Conservation (phyloP, 2,113 vertebrate genomes). For the Chionomys nivalis region DNA sequence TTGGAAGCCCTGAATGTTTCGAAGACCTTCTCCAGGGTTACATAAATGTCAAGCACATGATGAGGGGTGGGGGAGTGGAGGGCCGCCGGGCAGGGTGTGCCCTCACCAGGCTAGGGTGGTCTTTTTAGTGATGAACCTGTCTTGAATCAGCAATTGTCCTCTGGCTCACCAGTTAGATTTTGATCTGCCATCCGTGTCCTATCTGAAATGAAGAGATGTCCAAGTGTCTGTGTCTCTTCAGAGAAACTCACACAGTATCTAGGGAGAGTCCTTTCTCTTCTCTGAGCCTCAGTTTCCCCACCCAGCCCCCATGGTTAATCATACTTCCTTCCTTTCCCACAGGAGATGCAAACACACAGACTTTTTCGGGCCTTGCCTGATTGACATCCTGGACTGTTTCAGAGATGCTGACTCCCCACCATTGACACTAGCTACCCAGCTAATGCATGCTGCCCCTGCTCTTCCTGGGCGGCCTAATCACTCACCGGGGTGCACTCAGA, state of each 20-base stretch:
- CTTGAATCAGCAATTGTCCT: not conserved
- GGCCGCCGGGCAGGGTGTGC: fast-evolving
- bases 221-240: too few species aligned
- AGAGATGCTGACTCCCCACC: not conserved
- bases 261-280: not conserved
- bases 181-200: not conserved
- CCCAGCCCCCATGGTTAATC: not conserved
- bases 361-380: not conserved
- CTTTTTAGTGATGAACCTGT: not conserved
- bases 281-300: not conserved
- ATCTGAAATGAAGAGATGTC: not conserved
- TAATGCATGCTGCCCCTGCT: not conserved
- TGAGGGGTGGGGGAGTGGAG: not conserved
- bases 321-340: not conserved
- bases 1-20: not conserved
- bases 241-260: not conserved
- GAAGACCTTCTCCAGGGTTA: not conserved
- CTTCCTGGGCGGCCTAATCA: not conserved
- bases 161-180: not conserved
- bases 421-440: not conserved
- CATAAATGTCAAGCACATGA: too few species aligned
- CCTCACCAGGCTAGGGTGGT: not conserved
- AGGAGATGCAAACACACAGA: too few species aligned
- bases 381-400: not conserved
- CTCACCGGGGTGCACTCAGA: not conserved